Evolutionary conservation across 1,140 invertebrate species (phyloP), one percentile per base, ranked within the genome.

Genomic region (Trichonephila clavata): DNA sequence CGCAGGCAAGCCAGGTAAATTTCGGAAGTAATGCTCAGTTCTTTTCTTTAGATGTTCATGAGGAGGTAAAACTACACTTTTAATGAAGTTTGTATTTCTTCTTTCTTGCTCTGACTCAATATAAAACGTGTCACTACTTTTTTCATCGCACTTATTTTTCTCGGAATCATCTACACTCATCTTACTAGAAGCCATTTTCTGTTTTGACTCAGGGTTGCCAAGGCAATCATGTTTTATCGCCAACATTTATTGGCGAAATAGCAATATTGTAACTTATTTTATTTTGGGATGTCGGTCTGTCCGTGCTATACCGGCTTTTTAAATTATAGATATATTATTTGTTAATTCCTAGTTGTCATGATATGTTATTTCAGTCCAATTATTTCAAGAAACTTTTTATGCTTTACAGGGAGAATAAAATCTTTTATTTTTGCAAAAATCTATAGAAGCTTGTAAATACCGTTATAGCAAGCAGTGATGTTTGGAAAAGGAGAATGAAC

Each of bases 1-100:
- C 68, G 92, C 84, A 71, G 95, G 95, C 83, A 95, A 94, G 90
- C 95, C 95, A 84, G 95, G 95, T 65, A 96, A 94, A 95, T 96
- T 96, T 68, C 95, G 94, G 94, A 95, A 95, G 81, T 94, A 94
- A 80, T 94, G 90, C 60, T 94, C 94, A 43, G 95, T 95, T 95
- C 95, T 93, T 92, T 95, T 95, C 61, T 92, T 94, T 60, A 90
- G 60, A 68, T 83, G 61, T 50, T 81, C 63, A 84, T 84, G 60
- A 68, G 87, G 61, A 43, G 68, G 92, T 21, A 93, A 57, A 87
- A 93, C 92, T 20, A 93, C 86, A 93, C 86, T 93, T 88, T 93
- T 87, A 24, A 93, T 50, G 81, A 77, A 77, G 27, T 65, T 87
- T 87, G 61, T n/a, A 93, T 93, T 93, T 65, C 57, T 93, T 80